Percentiles rank a stretch among this genome's conserved stretches.
These are phyloP conservation scores for Galemys pyrenaicus DNA, from an alignment of 2,113 vertebrate species.

Conservation along the genomic window DNA sequence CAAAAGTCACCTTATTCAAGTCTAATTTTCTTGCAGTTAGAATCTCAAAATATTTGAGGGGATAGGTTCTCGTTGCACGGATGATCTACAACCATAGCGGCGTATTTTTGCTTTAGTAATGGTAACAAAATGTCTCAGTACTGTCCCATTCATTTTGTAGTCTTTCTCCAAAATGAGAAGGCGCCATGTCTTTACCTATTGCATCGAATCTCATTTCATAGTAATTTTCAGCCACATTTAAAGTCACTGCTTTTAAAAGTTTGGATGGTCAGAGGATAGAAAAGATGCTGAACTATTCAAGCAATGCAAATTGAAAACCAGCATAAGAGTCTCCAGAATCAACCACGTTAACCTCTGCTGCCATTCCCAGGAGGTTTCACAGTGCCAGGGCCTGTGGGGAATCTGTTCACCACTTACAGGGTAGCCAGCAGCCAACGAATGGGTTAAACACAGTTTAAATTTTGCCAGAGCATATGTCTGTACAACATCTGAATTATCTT, in stretches of 20 bases:
- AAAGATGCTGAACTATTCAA: neutral
- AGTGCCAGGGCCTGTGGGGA: fast-evolving
- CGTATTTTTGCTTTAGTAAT: conserved; percentile 12
- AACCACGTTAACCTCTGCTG: neutral
- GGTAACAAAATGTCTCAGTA: neutral
- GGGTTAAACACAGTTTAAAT: neutral
- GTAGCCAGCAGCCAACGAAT: neutral
- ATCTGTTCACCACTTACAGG: neutral
- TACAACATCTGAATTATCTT: too few species aligned
- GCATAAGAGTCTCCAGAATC: neutral
- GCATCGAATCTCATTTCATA: neutral
- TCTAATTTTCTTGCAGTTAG: neutral
- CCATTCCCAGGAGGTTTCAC: neutral
- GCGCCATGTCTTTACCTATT: neutral
- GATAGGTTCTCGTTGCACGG: neutral
- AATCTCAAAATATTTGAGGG: neutral
- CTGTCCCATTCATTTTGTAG: neutral
- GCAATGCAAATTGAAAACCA: neutral
- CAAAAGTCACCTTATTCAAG: neutral
- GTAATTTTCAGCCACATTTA: neutral
- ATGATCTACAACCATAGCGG: neutral
- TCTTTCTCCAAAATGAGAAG: neutral
- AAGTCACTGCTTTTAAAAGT: neutral
- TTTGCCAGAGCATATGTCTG: neutral
- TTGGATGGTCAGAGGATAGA: neutral